phyloP scores from a whole-genome alignment of 2,888 invertebrate genomes.

The Hanleya hanleyi region DNA sequence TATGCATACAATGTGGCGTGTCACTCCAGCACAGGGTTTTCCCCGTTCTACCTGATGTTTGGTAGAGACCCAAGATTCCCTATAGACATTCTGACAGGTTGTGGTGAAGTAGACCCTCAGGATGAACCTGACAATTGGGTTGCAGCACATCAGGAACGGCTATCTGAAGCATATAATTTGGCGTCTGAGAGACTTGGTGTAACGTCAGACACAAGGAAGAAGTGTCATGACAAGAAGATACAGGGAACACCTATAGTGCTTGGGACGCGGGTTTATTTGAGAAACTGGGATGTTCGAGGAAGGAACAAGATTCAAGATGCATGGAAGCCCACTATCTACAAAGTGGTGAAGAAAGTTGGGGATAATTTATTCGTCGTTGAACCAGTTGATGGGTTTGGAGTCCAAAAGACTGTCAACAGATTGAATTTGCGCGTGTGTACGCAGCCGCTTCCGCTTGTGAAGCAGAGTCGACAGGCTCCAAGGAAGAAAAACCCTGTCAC shows the following conservation, averaged over 20 bases:
- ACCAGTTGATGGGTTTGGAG: not conserved
- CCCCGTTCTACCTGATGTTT: conserved; percentile 18
- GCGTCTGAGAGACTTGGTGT: not conserved
- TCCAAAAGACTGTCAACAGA: not conserved
- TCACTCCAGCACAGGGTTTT: conserved; percentile 14
- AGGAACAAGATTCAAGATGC: conserved; percentile 17
- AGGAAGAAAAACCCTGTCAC: not conserved
- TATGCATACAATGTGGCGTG: conserved; percentile 14
- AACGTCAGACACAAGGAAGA: not conserved
- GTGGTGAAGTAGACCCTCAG: not conserved
- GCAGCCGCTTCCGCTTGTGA: not conserved
- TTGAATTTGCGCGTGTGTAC: not conserved
- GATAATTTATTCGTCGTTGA: not conserved
- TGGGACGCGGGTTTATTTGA: conserved; percentile 4
- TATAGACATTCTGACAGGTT: conserved; percentile 19
- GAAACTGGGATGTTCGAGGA: not conserved
- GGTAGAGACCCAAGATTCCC: conserved; percentile 25
- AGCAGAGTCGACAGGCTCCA: not conserved
- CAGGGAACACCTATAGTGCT: not conserved
- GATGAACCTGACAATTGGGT: conserved; percentile 10
- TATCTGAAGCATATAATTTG: not conserved
- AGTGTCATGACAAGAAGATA: not conserved
- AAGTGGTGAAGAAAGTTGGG: not conserved
- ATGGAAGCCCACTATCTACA: conserved; percentile 11
- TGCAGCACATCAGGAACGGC: conserved; percentile 13